A percentile compares a stretch with the other conserved stretches of the same genome.
Conservation (phyloP, 2,888 invertebrate genomes). For the Melanchra persicariae region DNA sequence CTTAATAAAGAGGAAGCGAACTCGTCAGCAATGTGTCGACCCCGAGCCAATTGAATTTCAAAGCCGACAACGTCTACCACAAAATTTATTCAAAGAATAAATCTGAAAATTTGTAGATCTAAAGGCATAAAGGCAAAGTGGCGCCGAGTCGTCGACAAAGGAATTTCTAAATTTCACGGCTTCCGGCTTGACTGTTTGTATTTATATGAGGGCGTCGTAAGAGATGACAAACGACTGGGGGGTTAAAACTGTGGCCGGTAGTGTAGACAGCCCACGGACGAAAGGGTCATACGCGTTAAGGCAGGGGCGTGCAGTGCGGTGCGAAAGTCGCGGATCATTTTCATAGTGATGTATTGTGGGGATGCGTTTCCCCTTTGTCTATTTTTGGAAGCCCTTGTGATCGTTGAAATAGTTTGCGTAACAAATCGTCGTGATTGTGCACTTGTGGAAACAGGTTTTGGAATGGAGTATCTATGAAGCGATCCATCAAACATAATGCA, state of each 20-base stretch:
- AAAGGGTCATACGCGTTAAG: conserved; percentile 59
- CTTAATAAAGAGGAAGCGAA: conserved; percentile 82
- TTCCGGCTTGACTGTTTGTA: conserved; percentile 89
- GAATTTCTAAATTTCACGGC: conserved; percentile 91
- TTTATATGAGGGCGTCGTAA: conserved; percentile 87
- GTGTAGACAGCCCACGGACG: conserved; percentile 57
- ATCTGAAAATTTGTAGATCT: conserved; percentile 91
- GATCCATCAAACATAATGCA: conserved; percentile 23
- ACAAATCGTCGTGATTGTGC: conserved; percentile 52
- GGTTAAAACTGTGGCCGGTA: conserved; percentile 69
- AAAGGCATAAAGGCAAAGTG: conserved; percentile 88
- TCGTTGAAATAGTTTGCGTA: conserved; percentile 45
- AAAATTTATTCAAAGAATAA: conserved; percentile 91
- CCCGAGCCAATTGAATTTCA: conserved; percentile 90
- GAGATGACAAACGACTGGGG: conserved; percentile 88
- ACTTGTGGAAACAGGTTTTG: conserved; percentile 21
- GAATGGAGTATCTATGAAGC: neutral
- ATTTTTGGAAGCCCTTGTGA: conserved; percentile 31
- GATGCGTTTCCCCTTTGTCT: conserved; percentile 55
- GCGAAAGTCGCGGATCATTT: conserved; percentile 57
- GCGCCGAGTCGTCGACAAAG: conserved; percentile 89
- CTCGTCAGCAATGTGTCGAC: conserved; percentile 89
- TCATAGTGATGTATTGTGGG: conserved; percentile 54
- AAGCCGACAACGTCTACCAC: conserved; percentile 89
- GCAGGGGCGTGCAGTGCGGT: conserved; percentile 44